Evolutionary conservation across 2,797 vertebrate species (phyloP).

Genomic region (Dermochelys coriacea): DNA sequence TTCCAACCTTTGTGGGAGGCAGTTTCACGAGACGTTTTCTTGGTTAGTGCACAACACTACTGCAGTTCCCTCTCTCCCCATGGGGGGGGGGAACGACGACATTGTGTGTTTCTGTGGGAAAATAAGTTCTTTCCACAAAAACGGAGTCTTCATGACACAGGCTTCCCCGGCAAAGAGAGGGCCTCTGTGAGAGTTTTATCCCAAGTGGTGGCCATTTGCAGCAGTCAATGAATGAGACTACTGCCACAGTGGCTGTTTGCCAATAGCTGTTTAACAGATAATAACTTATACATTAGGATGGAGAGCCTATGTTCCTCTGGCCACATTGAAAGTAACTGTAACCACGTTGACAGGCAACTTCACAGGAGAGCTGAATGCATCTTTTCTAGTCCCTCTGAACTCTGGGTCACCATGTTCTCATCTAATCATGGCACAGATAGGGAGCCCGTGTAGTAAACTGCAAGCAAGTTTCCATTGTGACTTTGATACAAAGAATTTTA

Average conservation of each 20-base stretch:
- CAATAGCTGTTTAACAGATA: neutral
- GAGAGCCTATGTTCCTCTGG: neutral
- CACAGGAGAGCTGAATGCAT: constrained; percentile 13
- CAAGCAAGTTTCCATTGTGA: constrained; percentile 52
- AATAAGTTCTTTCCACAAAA: neutral
- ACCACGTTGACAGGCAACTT: neutral
- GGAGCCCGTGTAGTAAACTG: constrained; percentile 19
- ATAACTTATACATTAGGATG: neutral
- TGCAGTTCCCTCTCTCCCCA: neutral
- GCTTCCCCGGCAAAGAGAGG: neutral
- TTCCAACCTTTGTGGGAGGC: fast-evolving
- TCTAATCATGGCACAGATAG: neutral
- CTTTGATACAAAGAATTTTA: neutral
- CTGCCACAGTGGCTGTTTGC: constrained; percentile 3
- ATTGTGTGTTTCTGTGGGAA: neutral
- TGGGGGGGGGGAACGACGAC: neutral
- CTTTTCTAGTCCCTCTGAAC: constrained; percentile 30
- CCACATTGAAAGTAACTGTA: constrained; percentile 10
- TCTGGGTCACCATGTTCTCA: neutral
- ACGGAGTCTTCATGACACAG: neutral
- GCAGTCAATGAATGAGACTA: neutral
- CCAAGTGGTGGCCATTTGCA: neutral
- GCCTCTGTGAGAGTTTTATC: neutral
- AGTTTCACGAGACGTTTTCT: neutral
- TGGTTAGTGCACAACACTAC: neutral